Evolutionary conservation across 2,797 vertebrate species (phyloP), one percentile per base, ranked within the genome.

Genomic region (Clarias pachynema): DNA sequence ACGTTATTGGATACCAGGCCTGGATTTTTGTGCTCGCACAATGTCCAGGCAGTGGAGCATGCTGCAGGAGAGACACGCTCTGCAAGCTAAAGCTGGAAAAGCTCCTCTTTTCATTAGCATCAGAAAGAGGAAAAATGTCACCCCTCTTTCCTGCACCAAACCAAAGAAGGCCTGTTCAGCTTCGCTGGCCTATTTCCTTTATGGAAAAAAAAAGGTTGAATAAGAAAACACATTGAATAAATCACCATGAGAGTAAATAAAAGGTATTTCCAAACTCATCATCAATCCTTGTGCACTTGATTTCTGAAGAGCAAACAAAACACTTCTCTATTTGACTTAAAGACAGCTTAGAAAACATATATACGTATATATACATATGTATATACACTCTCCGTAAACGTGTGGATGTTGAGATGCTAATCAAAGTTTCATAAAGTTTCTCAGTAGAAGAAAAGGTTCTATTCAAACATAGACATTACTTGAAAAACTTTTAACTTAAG

Each of bases 61-160:
- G 94, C 94, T 94, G 94, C 94, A 95, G 91, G 93, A 93, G 93
- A 95, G 94, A 95, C 95, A 95, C 93, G 94, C 95, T 95, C 92
- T 95, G 94, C 95, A 95, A 96, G 95, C 93, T 95, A 96, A 94
- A 94, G 93, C 94, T 94, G 93, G 93, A 94, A 95, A 96, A 95
- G 93, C 93, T 95, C 94, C 94, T 94, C 91, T 92, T 94, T 94
- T 95, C 93, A 95, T 96, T 95, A 95, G 93, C 95, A 95, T 95
- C 92, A 95, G 92, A 95, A 95, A 95, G 91, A 44, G 79, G 89
- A 91, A 90, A 86, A 84, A 82, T 88, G 87, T 86, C 90, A 81
- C 89, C 90, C 89, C 90, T 89, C 89, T 92, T 93, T 91, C 89
- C 91, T 91, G 89, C 85, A 88, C 88, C 91, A 91, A 93, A 93